Evolutionary conservation across 2,797 vertebrate species (phyloP), one percentile per base, ranked within the genome.

Genomic region (Pyrocephalus nanus): DNA sequence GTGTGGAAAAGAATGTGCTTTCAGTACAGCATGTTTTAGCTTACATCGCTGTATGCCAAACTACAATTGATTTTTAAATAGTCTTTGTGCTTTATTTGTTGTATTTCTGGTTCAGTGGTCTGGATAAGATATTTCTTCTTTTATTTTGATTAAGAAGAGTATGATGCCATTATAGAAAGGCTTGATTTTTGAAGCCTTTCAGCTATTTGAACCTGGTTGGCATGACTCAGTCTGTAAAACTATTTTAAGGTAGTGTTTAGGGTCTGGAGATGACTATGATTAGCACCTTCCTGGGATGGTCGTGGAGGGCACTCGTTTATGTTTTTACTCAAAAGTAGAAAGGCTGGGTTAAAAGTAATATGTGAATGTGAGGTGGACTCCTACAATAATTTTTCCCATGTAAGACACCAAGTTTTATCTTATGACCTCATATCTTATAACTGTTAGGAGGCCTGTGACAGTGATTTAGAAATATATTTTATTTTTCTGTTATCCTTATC

Each of bases 1-100:
- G 16, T 83, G 87, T 95, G 53, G 88, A 96, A 95, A 90, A 92
- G 61, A 86, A 65, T 83, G 71, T 79, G 40, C 36, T 82, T 89
- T 91, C 60, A 70, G 76, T 91, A 55, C 12, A 55, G 6, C 26
- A 3, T 62, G 20, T 77, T 91, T 95, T 62, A 71, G 48, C 71
- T 92, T 90, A 60, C 32, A 71, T 96, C 3, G 21, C 45, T 42
- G 8, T 40, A 54, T 21, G 34, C 25, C 75, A 45, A 47, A 15
- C 32, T 61, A 64, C 9, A 60, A 36, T 29, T 50, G 16, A 40
- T 87, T 88, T 75, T 86, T 51, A 72, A 73, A 74, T 27, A 67
- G 6, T 43, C 36, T 55, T 79, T 1, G 0, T 79, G 43, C 25
- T 82, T 72, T 76, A 36, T 93, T 83, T 80, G n/a, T 55, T 60